Percentiles rank a stretch among this genome's conserved stretches.
These are phyloP conservation scores for Pelosia muscerda DNA, from an alignment of 2,888 invertebrate species.

Conservation along the genomic window DNA sequence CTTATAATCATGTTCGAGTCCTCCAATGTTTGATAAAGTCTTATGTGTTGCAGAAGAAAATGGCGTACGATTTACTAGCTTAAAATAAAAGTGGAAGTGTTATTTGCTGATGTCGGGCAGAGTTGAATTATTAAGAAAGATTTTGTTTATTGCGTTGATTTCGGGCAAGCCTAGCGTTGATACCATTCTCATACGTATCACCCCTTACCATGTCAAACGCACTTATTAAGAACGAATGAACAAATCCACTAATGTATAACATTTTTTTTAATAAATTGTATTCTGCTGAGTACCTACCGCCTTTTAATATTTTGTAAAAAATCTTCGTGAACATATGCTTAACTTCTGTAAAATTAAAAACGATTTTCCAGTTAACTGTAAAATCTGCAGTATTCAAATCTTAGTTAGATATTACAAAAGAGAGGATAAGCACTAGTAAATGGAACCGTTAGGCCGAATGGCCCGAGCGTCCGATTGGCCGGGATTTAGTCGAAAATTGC, in stretches of 20 bases:
- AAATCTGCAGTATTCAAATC: constrained; percentile 31
- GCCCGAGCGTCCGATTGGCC: constrained; percentile 72
- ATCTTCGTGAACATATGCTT: neutral
- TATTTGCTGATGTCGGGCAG: constrained; percentile 3
- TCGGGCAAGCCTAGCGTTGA: neutral
- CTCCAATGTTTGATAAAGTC: constrained; percentile 84
- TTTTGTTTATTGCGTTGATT: neutral
- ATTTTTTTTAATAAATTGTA: too few species aligned
- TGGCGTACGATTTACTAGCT: constrained; percentile 69
- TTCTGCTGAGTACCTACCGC: neutral
- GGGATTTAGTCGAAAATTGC: constrained; percentile 84
- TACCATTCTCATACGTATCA: too few species aligned
- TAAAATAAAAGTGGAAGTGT: constrained; percentile 60
- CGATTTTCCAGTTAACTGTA: neutral
- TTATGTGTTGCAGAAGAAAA: constrained; percentile 76
- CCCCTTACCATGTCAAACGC: too few species aligned
- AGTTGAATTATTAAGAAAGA: neutral
- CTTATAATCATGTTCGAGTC: constrained; percentile 85
- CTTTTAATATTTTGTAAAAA: neutral
- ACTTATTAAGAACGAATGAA: too few species aligned
- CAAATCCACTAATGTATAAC: too few species aligned
- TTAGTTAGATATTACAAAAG: constrained; percentile 55
- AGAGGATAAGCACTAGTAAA: constrained; percentile 70
- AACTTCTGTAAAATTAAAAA: neutral
- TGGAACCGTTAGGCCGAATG: constrained; percentile 67